Percentiles rank a stretch among this genome's conserved stretches.
Conservation (phyloP, 2,888 invertebrate species). For the Athalia circularis region DNA sequence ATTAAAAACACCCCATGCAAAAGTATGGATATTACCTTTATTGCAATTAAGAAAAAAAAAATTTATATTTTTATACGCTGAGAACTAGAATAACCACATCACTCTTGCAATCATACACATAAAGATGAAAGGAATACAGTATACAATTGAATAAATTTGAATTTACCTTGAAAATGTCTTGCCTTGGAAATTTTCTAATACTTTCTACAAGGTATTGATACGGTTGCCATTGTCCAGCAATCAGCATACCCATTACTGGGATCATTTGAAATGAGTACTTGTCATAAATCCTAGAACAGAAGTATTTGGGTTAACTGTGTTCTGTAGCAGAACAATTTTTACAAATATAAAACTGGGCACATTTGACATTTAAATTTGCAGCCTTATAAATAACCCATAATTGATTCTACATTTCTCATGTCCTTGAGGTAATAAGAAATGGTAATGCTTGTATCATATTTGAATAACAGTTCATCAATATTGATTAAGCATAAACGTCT, state of each 20-base stretch:
- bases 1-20: not conserved
- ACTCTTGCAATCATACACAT: no score
- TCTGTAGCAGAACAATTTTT: no score
- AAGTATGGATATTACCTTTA: no score
- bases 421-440: conserved; percentile 7
- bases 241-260: conserved; percentile 94
- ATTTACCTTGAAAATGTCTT: conserved; percentile 77
- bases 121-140: no score
- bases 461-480: conserved; percentile 41
- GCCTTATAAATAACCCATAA: not conserved
- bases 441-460: conserved; percentile 25
- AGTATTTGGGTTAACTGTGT: not conserved
- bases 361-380: conserved; percentile 13
- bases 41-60: no score
- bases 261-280: conserved; percentile 98
- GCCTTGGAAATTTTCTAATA: conserved; percentile 96
- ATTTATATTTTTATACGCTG: no score
- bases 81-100: no score
- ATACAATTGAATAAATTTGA: not conserved
- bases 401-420: not conserved
- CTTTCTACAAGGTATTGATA: conserved; percentile 99
- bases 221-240: conserved; percentile 95
- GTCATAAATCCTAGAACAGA: conserved; percentile 86
- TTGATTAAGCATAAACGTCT: conserved; percentile 37
- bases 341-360: not conserved